phyloP scores from a whole-genome alignment of 2,797 vertebrate genomes.

The Amazona ochrocephala region DNA sequence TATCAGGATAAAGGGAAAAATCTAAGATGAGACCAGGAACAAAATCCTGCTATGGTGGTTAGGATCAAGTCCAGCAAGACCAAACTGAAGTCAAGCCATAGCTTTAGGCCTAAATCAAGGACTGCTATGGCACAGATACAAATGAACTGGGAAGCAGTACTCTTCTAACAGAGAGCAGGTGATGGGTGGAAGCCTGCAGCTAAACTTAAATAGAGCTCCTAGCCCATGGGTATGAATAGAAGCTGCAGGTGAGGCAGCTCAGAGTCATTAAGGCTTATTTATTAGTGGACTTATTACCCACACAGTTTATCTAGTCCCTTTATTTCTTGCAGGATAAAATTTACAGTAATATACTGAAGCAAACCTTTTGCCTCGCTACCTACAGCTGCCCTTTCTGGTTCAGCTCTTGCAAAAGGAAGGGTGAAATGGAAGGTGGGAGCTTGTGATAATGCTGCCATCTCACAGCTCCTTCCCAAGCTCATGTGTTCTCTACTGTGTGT shows the following conservation, averaged over 20 bases:
- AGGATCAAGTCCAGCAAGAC: not conserved
- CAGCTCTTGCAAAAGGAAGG: not conserved
- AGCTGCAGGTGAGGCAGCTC: not conserved
- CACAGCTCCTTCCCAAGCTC: not conserved
- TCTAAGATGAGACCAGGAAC: not conserved
- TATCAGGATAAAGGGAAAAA: not conserved
- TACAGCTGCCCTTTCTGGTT: not conserved
- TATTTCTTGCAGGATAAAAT: not conserved
- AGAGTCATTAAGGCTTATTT: not conserved
- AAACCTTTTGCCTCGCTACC: not conserved
- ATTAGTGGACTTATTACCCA: not conserved
- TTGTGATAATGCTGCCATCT: not conserved
- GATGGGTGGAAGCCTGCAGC: fast-evolving
- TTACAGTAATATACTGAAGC: not conserved
- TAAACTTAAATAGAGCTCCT: not conserved
- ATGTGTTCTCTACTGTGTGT: not conserved
- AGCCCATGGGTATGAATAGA: not conserved
- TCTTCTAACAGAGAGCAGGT: not conserved
- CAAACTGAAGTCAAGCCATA: not conserved
- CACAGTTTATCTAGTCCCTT: not conserved
- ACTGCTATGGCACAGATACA: not conserved
- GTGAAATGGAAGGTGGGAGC: not conserved
- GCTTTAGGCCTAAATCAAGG: not conserved
- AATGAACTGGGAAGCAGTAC: not conserved
- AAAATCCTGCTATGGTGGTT: not conserved